phyloP scores from a whole-genome alignment of 1,140 invertebrate species.

The Euwallacea fornicatus region DNA sequence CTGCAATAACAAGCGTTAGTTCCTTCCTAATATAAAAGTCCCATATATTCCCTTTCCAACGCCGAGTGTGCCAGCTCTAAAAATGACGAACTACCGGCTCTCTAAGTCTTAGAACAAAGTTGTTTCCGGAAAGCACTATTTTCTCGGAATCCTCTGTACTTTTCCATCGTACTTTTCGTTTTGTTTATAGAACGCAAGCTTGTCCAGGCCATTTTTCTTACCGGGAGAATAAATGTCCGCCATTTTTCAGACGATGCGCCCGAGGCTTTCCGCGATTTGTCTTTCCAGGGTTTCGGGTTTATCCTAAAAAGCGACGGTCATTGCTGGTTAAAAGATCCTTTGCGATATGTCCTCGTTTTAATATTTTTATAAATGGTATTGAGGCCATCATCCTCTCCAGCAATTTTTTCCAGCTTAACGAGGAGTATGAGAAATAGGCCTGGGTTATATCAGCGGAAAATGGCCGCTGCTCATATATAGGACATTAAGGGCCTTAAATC shows the following conservation, averaged over 20 bases:
- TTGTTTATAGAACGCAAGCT: slow-evolving; percentile 37
- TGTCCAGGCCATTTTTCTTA: slow-evolving; percentile 36
- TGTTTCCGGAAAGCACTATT: slow-evolving; percentile 32
- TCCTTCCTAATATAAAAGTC: slow-evolving; percentile 23
- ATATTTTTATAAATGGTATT: no score
- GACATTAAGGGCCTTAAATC: no score
- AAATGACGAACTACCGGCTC: slow-evolving; percentile 28
- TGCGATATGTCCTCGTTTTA: not conserved
- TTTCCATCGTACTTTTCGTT: slow-evolving; percentile 24
- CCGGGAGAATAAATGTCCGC: slow-evolving; percentile 27
- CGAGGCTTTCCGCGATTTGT: slow-evolving; percentile 34
- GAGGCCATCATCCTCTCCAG: no score
- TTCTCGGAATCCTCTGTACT: slow-evolving; percentile 27
- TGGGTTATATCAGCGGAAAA: no score
- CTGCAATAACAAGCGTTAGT: slow-evolving; percentile 6
- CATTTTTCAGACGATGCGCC: slow-evolving; percentile 35
- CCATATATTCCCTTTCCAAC: slow-evolving; percentile 21
- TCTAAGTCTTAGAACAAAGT: slow-evolving; percentile 29
- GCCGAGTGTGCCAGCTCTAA: slow-evolving; percentile 22
- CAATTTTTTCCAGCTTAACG: no score
- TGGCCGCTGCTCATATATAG: no score
- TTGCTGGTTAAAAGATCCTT: slow-evolving; percentile 21
- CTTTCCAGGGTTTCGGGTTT: slow-evolving; percentile 31
- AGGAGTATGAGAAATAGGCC: no score
- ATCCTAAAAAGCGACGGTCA: slow-evolving; percentile 30